Evolutionary conservation across 2,888 invertebrate species (phyloP).

Genomic region (Limnephilus rhombicus): DNA sequence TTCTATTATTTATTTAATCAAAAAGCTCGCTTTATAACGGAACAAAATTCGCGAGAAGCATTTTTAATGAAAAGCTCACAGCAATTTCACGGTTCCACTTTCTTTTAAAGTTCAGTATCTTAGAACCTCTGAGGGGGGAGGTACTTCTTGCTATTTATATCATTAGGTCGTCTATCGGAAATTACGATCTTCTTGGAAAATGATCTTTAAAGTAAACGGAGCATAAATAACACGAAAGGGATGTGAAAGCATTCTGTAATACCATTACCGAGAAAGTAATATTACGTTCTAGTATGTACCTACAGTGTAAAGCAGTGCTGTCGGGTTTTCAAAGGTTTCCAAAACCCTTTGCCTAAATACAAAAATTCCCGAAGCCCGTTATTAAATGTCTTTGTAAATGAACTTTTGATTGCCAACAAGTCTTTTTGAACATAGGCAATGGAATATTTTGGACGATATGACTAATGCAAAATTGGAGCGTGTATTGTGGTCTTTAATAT

Average conservation of each 20-base stretch:
- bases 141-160: neutral
- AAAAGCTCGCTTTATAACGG: neutral
- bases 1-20: neutral
- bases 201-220: neutral
- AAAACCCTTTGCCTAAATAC: neutral
- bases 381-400: neutral
- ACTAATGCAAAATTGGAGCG: neutral
- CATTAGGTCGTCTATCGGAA: slow-evolving; percentile 1
- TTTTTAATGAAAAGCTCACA: neutral
- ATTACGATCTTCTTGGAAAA: neutral
- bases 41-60: neutral
- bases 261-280: neutral
- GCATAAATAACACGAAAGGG: neutral
- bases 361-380: neutral
- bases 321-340: neutral
- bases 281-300: neutral
- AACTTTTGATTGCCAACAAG: neutral
- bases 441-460: neutral
- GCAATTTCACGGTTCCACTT: neutral
- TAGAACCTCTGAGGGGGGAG: neutral
- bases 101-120: neutral
- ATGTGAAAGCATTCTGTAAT: neutral
- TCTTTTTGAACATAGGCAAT: neutral
- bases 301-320: neutral
- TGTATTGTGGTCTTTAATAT: neutral